Base-by-base conservation (phyloP, 1,140 invertebrate species). In the Macrocentrus cingulum region DNA sequence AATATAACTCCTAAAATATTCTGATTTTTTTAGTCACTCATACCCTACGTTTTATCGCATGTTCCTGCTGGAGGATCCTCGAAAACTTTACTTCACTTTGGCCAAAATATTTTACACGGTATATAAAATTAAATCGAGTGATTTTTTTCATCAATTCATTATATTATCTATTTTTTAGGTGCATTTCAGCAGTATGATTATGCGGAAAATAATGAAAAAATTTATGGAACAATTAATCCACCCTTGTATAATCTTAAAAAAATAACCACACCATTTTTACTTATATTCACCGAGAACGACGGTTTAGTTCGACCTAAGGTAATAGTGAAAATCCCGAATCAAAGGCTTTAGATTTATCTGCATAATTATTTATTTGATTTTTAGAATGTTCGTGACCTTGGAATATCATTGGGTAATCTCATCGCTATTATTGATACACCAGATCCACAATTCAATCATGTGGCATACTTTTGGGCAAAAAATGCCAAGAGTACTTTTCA, bases 251-350 rank as follows among this genome's bases (percentile, higher is more conserved):
- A 85, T 61, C 54, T 88, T 1, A 79, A 66, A 13, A 82, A 84
- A 48, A 81, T 90, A 4, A 79, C 69, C 9, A 80, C 84, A 2
- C 87, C 88, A 1, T 79, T 88, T 2, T 83, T 83, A 45, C 66
- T 90, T 1, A 84, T 86, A 64, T 89, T 85, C 63, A 82, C 82
- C 9, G 77, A 82, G 19, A 88, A 89, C 54, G 90, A 91, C 68
- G 84, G 80, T 76, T 65, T 91, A 1, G 82, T 83, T 15, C 7
- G 1, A 1, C 7, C 53, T 36, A 6, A 51, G 56, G 66, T 67
- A 55, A 45, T 46, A 29, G 22, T 32, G 16, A 9, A 11, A 18
- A 51, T 29, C 45, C 11, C 15, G 13, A 5, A n/a, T n/a, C 7
- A 34, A 41, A 39, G 9, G 16, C n/a, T 56, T 50, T 50, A 66